Evolutionary conservation across 2,113 vertebrate genomes (phyloP), one percentile per base, ranked within the genome.

Genomic region (Thinocorus orbignyianus): DNA sequence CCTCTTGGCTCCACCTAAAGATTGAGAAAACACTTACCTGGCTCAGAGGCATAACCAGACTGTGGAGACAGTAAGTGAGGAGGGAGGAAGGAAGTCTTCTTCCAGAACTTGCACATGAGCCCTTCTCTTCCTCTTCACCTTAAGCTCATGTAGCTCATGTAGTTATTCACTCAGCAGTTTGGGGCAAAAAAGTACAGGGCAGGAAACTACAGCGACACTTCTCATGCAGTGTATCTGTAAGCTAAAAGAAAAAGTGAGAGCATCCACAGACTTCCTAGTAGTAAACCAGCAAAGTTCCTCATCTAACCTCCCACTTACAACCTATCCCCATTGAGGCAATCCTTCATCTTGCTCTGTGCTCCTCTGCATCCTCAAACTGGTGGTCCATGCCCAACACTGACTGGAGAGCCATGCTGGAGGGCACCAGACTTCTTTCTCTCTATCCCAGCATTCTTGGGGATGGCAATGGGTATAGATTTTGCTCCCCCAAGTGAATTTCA

Each of bases 351-450:
- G 9, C 22, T 62, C 18, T 35, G 15, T 42, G 62, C 31, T 42
- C 14, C 62, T 31, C 41, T 62, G n/a, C 8, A 15, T 39, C 37
- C 66, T 41, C 44, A 76, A 9, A 16, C 10, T 39, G 10, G 25
- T 20, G 31, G 14, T 71, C 42, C 18, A 1, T 4, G 6, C 18
- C 30, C 31, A 44, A 0, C 23, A 6, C 0, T 19, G 10, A 20
- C 6, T 65, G 4, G 25, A 83, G 22, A 65, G 20, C 5, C 46
- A 23, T 7, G 23, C 10, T 2, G 7, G 18, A 44, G 13, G 41
- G 3, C 49, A 77, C 17, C 35, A 41, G 13, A 5, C 10, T 44
- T 24, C 18, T 14, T 33, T 31, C 11, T 28, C 23, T 58, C 25
- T 11, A 3, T 15, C n/a, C 30, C 66, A 61, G 52, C 22, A 60